phyloP scores from a whole-genome alignment of 2,113 vertebrate species.

The Neopipo cinnamomea region DNA sequence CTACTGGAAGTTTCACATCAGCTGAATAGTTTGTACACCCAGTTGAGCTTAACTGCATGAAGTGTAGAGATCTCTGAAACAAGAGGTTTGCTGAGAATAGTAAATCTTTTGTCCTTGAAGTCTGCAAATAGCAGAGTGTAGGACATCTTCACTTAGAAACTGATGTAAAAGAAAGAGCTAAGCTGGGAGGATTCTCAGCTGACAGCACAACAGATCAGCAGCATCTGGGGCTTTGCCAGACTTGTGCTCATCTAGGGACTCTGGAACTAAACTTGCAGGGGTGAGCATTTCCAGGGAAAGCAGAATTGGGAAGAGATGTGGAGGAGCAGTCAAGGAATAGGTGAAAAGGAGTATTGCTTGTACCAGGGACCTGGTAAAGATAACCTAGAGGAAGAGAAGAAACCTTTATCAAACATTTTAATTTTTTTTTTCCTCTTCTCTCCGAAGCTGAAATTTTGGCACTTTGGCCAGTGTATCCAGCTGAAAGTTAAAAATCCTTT shows the following conservation, averaged over 20 bases:
- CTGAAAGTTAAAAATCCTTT: background rate
- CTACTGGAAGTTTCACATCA: background rate
- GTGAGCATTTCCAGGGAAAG: background rate
- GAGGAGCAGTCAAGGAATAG: background rate
- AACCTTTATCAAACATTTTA: background rate
- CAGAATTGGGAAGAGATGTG: background rate
- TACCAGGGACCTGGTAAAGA: background rate
- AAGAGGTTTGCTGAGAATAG: background rate
- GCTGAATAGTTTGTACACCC: fast-evolving
- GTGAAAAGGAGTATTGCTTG: background rate
- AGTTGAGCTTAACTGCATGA: background rate
- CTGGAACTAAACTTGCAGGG: background rate
- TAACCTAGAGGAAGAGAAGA: background rate
- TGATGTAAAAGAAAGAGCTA: background rate
- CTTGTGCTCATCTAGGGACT: fast-evolving
- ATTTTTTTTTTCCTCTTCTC: background rate
- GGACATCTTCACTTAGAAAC: background rate
- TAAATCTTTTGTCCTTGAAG: background rate
- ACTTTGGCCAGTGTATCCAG: background rate
- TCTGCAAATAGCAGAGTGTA: fast-evolving
- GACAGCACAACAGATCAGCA: background rate
- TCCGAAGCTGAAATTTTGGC: background rate
- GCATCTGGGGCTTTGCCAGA: background rate
- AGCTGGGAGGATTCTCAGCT: background rate
- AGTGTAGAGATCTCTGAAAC: background rate